Evolutionary conservation across 2,113 vertebrate species (phyloP), one percentile per base, ranked within the genome.

Genomic region (Dasyprocta punctata): DNA sequence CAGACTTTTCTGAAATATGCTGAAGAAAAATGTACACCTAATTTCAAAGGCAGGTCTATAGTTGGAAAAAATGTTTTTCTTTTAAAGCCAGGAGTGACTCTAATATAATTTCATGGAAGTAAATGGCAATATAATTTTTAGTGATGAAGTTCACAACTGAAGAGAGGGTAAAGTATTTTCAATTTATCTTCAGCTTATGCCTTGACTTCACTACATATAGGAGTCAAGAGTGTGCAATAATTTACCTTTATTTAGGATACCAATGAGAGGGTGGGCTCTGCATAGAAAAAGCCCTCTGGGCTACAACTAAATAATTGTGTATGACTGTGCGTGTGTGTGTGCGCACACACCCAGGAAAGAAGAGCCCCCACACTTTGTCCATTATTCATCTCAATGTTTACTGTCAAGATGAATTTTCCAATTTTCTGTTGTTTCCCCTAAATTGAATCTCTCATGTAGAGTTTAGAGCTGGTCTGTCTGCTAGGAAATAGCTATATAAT

Each of bases 391-490:
- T 80, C 77, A 60, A 0, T 91, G 81, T 95, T 97, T 92, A 61
- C 77, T 92, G 81, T 91, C 92, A 96, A 89, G 90, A 89, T 88
- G 81, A 56, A 71, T 95, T 97, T 96, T 96, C 94, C 90, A 97
- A 96, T 94, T 94, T 97, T 96, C 83, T 82, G 47, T 97, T 94
- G 90, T 96, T 97, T 98, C 65, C 61, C 73, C 77, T 91, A 97
- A 96, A 97, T 73, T 95, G 86, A 93, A 83, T 96, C 41, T 96
- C 88, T 96, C 92, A 75, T 81, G 56, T 89, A 92, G 85, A 90
- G 65, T 94, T 83, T 92, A 95, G 73, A 93, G 82, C 82, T 92
- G 54, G 47, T 85, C 58, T 96, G 69, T 92, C 96, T 97, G 95
- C 56, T 83, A 95, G 95, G 96, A 96, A 97, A 92, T 95, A 93